Evolutionary conservation across 2,888 invertebrate genomes (phyloP).

Genomic region (Sycophila texana): DNA sequence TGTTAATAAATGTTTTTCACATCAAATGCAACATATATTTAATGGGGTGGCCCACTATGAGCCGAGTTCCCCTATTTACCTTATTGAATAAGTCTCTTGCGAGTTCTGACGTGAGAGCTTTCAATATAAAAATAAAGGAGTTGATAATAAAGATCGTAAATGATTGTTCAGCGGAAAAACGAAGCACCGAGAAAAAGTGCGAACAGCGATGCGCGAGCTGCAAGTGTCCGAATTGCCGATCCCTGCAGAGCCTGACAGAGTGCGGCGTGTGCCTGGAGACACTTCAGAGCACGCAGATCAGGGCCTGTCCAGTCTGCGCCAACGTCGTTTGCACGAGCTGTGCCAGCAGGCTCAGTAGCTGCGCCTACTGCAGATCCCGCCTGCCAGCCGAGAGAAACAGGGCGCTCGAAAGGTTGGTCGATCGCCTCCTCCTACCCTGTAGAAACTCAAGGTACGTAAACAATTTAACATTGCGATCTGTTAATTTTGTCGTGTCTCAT

Average conservation of each 20-base stretch:
- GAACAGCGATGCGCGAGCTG: conserved; percentile 47
- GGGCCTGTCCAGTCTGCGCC: conserved; percentile 63
- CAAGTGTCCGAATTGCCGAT: conserved; percentile 62
- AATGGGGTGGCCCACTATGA: too few relatives aligned
- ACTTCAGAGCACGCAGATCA: conserved; percentile 61
- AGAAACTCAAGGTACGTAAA: conserved; percentile 62
- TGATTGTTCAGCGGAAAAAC: too few relatives aligned
- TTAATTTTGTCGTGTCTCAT: neutral
- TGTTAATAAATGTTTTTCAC: too few relatives aligned
- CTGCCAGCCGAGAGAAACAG: conserved; percentile 61
- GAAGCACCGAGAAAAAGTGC: neutral
- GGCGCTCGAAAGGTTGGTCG: conserved; percentile 64
- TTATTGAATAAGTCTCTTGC: too few relatives aligned
- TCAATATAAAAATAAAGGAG: too few relatives aligned
- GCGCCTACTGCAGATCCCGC: conserved; percentile 64
- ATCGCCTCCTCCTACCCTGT: conserved; percentile 63
- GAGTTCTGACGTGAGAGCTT: too few relatives aligned
- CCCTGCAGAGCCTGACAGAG: conserved; percentile 59
- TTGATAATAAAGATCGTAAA: too few relatives aligned
- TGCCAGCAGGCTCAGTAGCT: conserved; percentile 58
- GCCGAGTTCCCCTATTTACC: too few relatives aligned
- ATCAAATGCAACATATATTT: too few relatives aligned
- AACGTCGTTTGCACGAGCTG: conserved; percentile 64
- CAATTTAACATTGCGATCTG: neutral
- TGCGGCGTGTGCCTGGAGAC: conserved; percentile 66